Base-by-base conservation (phyloP, 2,797 vertebrate genomes). In the Thalassophryne amazonica region DNA sequence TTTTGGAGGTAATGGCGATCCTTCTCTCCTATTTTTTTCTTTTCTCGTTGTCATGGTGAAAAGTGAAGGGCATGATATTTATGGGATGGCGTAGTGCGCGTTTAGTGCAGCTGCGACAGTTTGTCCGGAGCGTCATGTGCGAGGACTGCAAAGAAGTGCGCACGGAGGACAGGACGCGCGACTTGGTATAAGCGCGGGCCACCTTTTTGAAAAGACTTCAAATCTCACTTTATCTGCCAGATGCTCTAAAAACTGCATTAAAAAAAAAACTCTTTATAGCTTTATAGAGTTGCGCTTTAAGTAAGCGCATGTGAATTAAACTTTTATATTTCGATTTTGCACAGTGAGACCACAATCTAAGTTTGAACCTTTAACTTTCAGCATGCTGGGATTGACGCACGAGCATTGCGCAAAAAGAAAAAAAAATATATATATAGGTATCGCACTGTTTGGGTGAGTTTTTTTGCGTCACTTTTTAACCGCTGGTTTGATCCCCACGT, bases 11-110 rank as follows among this genome's bases (percentile, higher is more conserved):
- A 85, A 88, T 78, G 79, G 81, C 83, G 66, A 63, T 76, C 75
- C 73, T 61, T 68, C 76, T 76, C 68, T 69, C 78, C 72, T 70
- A 85, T 86, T 89, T 86, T 83, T 70, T 80, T 78, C 82, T 83
- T 74, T 27, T 79, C 73, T 84, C 76, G 88, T 90, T 87, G 90
- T 84, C 89, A 90, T 90, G 88, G 89, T 84, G 84, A 90, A 80
- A 64, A 51, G 70, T 62, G 64, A 78, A 76, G 76, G 73, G 85
- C 73, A 74, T 78, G 81, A 82, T 85, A 85, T 84, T 87, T 88
- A 83, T 84, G 78, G 76, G 86, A 78, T 53, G 84, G 58, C 40
- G 78, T 48, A 42, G 33, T 66, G 50, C 59, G 66, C 74, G 80
- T 87, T 86, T 79, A 81, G 81, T 66, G 75, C 72, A 42, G 56